Evolutionary conservation across 2,888 invertebrate species (phyloP).

Genomic region (Chymomyza fuscimana): DNA sequence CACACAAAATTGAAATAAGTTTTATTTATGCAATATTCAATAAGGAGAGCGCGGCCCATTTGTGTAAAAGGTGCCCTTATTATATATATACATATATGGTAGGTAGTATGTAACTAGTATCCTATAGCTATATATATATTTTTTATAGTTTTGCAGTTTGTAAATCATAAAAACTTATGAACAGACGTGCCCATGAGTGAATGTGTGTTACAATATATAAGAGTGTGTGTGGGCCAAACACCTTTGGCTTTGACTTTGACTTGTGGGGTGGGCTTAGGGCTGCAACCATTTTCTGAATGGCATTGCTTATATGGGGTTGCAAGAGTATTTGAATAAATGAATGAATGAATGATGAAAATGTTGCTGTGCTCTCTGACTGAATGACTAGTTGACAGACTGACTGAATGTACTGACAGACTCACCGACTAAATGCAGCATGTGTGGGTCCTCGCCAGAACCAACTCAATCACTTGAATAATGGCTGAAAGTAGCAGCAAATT

Average conservation of each 20-base stretch:
- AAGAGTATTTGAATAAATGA: conserved; percentile 44
- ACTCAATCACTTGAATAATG: conserved; percentile 71
- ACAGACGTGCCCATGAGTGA: conserved; percentile 31
- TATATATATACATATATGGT: background rate
- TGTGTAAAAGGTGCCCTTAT: background rate
- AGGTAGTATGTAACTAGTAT: background rate
- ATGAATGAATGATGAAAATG: conserved; percentile 52
- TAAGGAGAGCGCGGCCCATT: conserved; percentile 32
- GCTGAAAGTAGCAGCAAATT: conserved; percentile 49
- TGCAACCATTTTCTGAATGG: conserved; percentile 4
- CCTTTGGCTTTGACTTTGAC: conserved; percentile 49
- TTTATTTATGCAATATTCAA: conserved; percentile 66
- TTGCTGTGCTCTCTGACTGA: conserved; percentile 22
- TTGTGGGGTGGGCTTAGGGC: conserved; percentile 12
- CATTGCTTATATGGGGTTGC: background rate
- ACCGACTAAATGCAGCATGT: conserved; percentile 43
- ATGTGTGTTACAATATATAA: background rate
- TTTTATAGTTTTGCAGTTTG: conserved; percentile 1
- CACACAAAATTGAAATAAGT: conserved; percentile 66
- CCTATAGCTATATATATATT: background rate
- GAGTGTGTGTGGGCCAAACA: conserved; percentile 23
- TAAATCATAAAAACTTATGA: conserved; percentile 62
- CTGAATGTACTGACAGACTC: conserved; percentile 8
- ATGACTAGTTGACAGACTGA: conserved; percentile 28
- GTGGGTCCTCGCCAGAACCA: conserved; percentile 43